Percentiles rank a stretch among this genome's conserved stretches.
phyloP scores from a whole-genome alignment of 2,113 vertebrate genomes.

The Pagrus major region DNA sequence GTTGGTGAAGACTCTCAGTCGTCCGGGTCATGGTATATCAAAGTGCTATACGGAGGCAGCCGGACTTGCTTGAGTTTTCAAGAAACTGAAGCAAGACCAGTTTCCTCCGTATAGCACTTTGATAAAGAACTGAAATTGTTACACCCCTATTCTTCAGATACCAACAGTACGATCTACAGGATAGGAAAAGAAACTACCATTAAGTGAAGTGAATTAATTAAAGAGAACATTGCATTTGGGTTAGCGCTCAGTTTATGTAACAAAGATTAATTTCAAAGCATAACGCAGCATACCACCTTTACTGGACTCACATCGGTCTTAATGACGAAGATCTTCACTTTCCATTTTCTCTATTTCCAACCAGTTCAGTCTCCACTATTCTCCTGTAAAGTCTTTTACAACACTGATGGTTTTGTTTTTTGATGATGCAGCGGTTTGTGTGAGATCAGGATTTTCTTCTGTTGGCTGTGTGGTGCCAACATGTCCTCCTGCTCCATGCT shows the following conservation, averaged over 20 bases:
- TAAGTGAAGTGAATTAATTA: background rate
- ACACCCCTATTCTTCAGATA: background rate
- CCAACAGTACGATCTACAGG: background rate
- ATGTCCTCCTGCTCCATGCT: background rate
- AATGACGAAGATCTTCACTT: background rate
- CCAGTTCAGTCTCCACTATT: background rate
- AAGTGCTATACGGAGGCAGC: too few species aligned
- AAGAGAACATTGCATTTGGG: background rate
- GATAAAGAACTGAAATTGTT: too few species aligned
- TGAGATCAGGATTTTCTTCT: background rate
- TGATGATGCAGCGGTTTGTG: background rate
- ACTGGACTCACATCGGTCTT: background rate
- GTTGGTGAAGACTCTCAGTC: too few species aligned
- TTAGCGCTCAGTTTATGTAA: background rate
- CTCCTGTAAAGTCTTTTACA: background rate
- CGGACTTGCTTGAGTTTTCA: too few species aligned
- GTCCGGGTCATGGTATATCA: too few species aligned
- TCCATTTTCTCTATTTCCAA: background rate
- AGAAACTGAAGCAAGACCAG: too few species aligned
- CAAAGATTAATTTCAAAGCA: background rate
- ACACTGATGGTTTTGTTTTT: background rate
- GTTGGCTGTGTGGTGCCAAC: background rate
- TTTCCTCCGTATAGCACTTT: too few species aligned
- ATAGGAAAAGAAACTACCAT: background rate
- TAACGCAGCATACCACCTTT: background rate